phyloP scores from a whole-genome alignment of 2,888 invertebrate species.

The Eupithecia exiguata region DNA sequence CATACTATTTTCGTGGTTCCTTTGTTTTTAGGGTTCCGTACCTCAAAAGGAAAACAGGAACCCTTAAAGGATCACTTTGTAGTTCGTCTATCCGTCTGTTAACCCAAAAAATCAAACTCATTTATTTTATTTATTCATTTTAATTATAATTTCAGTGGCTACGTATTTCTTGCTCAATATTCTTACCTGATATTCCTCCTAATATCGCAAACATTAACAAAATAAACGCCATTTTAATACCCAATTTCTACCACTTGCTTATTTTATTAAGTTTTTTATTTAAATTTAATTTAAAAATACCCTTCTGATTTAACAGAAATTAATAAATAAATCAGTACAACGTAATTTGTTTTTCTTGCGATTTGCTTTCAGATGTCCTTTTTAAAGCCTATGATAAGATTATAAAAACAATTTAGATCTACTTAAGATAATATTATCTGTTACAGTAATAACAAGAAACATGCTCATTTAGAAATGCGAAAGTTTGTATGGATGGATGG shows the following conservation, averaged over 20 bases:
- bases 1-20: too few species aligned
- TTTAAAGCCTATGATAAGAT: slow-evolving; percentile 7
- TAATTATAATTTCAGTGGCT: too few species aligned
- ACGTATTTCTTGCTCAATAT: neutral
- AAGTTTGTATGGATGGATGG: neutral
- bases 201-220: neutral
- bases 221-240: neutral
- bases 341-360: slow-evolving; percentile 4
- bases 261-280: neutral
- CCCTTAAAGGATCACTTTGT: too few species aligned
- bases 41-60: too few species aligned
- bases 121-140: too few species aligned
- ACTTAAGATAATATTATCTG: neutral
- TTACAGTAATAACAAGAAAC: neutral
- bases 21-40: too few species aligned
- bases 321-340: neutral
- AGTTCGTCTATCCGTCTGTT: too few species aligned
- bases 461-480: neutral
- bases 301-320: neutral
- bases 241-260: neutral
- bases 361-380: neutral
- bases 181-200: neutral
- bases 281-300: neutral
- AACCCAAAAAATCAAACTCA: too few species aligned
- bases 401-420: neutral